phyloP scores from a whole-genome alignment of 2,888 invertebrate genomes.

The Lutraria lutraria region DNA sequence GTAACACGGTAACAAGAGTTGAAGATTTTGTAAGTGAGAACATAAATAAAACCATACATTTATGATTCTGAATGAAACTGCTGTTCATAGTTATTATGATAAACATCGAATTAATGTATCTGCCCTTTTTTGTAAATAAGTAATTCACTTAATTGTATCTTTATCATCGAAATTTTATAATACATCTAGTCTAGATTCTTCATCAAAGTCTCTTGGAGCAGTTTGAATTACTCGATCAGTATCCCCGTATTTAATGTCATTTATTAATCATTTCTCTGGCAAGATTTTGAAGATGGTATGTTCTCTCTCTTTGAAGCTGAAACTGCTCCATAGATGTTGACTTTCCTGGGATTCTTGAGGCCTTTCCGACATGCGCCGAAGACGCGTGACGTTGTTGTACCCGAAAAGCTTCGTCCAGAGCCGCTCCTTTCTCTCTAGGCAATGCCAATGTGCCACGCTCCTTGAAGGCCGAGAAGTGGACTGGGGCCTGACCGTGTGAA shows the following conservation, averaged over 20 bases:
- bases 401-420: constrained; percentile 54
- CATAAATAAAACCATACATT: too few species aligned
- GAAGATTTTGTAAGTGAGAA: too few species aligned
- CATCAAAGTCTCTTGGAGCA: too few species aligned
- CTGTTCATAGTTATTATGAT: too few species aligned
- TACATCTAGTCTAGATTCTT: too few species aligned
- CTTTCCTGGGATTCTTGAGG: constrained; percentile 1
- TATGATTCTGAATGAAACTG: too few species aligned
- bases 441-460: constrained; percentile 39
- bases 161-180: too few species aligned
- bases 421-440: constrained; percentile 45
- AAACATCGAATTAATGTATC: too few species aligned
- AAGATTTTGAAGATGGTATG: constrained; percentile 57
- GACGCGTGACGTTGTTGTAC: background rate
- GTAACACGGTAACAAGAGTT: too few species aligned
- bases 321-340: constrained; percentile 51
- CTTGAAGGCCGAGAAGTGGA: constrained; percentile 64
- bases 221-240: too few species aligned
- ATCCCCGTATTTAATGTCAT: background rate
- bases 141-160: too few species aligned
- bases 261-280: constrained; percentile 66
- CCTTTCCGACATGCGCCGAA: background rate
- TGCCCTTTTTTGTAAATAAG: too few species aligned
- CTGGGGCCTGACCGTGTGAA: constrained; percentile 55
- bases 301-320: constrained; percentile 60